Conservation (phyloP, 2,888 invertebrate genomes). For the Drosophila koepferae region DNA sequence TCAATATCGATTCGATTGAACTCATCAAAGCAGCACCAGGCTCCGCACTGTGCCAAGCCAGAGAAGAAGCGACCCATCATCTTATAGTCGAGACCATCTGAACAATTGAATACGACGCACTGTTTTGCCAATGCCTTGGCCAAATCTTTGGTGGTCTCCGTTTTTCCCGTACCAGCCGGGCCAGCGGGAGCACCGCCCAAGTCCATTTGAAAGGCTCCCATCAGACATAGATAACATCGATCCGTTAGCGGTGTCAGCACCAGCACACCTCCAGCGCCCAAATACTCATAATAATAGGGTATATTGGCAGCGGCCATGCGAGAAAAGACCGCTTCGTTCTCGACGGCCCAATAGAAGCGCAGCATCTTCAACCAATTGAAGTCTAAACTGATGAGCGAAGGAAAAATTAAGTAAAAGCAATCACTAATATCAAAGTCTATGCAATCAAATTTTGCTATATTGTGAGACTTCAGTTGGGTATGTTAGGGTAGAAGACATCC, state of each 20-base stretch:
- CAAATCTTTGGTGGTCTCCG: constrained; percentile 95
- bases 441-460: no score
- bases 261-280: constrained; percentile 93
- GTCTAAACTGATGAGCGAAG: constrained; percentile 86
- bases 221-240: constrained; percentile 93
- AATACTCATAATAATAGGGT: constrained; percentile 95
- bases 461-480: no score
- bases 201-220: constrained; percentile 95
- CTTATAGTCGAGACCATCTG: constrained; percentile 88
- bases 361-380: constrained; percentile 97
- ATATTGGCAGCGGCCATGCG: constrained; percentile 94
- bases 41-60: constrained; percentile 94
- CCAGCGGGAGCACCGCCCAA: constrained; percentile 96
- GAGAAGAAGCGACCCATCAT: constrained; percentile 95
- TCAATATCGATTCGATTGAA: constrained; percentile 96
- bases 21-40: constrained; percentile 97
- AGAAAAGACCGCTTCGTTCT: constrained; percentile 91
- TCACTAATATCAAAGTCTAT: no score
- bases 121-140: constrained; percentile 95
- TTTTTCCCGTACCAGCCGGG: constrained; percentile 95
- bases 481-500: no score
- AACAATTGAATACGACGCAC: constrained; percentile 96
- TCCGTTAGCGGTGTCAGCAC: constrained; percentile 96
- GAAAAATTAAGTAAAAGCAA: not conserved
- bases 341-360: constrained; percentile 94